Evolutionary conservation across 2,888 invertebrate species (phyloP), one percentile per base, ranked within the genome.

Genomic region (Heliconius cydno): DNA sequence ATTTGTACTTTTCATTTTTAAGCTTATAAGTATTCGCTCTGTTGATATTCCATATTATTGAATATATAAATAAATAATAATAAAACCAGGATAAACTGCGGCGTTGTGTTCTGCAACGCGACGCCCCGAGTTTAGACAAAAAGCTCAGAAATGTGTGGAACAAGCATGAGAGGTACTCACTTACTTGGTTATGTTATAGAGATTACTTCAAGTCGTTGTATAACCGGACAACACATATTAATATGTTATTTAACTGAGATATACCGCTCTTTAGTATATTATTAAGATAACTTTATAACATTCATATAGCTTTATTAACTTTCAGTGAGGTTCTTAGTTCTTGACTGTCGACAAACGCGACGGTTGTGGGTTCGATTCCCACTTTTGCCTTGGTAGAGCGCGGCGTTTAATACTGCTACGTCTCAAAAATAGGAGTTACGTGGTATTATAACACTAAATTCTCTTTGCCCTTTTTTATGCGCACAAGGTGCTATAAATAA

Each of bases 211-310:
- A 46, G 46, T 38, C 22, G 12, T 67, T 22, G 38, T 38, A 68
- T 68, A 68, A 68, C 67, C 67, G 38, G 9, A 68, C 67, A 38
- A 10, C 67, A 68, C 5, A 38, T 68, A 34, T 38, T 34, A 34
- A 9, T 57, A 15, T 46, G 46, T 46, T 46, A 57, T 57, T 57
- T 57, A 38, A 22, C 22, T 25, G n/a, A 41, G 13, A 68, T 25
- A 68, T 15, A 46, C 13, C 12, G n/a, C 6, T 41, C 13, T n/a
- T 41, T 13, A 68, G 38, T 68, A 38, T 15, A 5, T 41, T 68
- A 68, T 41, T 68, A 41, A 68, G 25, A 68, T 68, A 41, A 13
- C 68, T 68, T 68, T 41, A 41, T 13, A 68, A 68, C 13, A 10
- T 10, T 38, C 4, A 38, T 12, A 38, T 10, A 25, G 38, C n/a